Conservation (phyloP, 53 echinoderm and acorn worm genomes). For the Mesocentrotus franciscanus region DNA sequence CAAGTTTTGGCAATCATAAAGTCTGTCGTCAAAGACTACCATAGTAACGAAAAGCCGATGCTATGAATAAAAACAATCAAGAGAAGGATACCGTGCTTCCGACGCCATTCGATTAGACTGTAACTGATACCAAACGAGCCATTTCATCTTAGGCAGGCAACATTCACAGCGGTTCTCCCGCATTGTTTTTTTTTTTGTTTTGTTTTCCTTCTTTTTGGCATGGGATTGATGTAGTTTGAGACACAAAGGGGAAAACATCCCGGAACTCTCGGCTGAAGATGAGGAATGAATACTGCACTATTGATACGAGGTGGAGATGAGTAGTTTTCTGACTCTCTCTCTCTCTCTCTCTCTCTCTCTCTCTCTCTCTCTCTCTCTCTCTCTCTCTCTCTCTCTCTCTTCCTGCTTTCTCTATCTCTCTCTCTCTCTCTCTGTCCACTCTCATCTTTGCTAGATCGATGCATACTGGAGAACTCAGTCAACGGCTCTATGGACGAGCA, state of each 20-base stretch:
- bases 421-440: too few species aligned
- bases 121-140: slow-evolving; percentile 18
- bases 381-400: neutral
- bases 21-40: neutral
- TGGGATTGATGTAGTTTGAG: neutral
- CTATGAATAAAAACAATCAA: slow-evolving; percentile 20
- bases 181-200: neutral
- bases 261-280: neutral
- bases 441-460: too few species aligned
- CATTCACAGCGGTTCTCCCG: neutral
- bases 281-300: neutral
- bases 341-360: neutral
- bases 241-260: neutral
- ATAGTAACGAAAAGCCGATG: neutral
- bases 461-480: neutral
- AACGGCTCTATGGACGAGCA: neutral
- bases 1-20: neutral
- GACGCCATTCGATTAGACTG: slow-evolving; percentile 30
- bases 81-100: slow-evolving; percentile 17
- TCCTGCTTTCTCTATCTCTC: neutral
- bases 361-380: too few species aligned
- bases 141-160: neutral
- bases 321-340: neutral
- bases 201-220: neutral
- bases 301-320: neutral